phyloP scores from a whole-genome alignment of 2,113 vertebrate genomes.

The Lota lota region DNA sequence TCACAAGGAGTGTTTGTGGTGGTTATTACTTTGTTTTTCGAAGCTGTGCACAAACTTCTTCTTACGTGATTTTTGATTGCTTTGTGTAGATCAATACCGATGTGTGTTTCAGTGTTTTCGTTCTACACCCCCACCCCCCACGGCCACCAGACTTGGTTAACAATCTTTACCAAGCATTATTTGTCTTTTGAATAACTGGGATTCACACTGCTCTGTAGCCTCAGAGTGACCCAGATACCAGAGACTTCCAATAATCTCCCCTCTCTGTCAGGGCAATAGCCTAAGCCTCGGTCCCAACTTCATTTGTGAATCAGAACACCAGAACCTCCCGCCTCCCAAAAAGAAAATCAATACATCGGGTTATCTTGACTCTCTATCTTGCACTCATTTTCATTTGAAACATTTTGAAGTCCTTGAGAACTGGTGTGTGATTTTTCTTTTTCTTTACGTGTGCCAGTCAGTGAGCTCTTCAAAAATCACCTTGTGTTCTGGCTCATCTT shows the following conservation, averaged over 20 bases:
- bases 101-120: conserved; percentile 38
- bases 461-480: no score
- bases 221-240: background rate
- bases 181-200: background rate
- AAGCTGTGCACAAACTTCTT: conserved; percentile 60
- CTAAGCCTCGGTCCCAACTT: no score
- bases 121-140: background rate
- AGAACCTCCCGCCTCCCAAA: no score
- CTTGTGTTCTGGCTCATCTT: background rate
- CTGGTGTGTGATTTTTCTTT: no score
- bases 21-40: conserved; percentile 23
- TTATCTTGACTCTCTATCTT: background rate
- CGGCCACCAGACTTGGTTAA: no score
- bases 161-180: conserved; percentile 16
- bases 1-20: conserved; percentile 55
- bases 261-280: no score
- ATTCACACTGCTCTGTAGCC: background rate
- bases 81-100: conserved; percentile 47
- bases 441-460: no score
- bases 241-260: background rate
- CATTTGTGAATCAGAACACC: no score
- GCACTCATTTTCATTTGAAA: background rate
- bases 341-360: no score
- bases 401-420: background rate
- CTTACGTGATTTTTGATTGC: conserved; percentile 48